Conservation (phyloP, 2,888 invertebrate genomes). For the Alentia gelatinosa region DNA sequence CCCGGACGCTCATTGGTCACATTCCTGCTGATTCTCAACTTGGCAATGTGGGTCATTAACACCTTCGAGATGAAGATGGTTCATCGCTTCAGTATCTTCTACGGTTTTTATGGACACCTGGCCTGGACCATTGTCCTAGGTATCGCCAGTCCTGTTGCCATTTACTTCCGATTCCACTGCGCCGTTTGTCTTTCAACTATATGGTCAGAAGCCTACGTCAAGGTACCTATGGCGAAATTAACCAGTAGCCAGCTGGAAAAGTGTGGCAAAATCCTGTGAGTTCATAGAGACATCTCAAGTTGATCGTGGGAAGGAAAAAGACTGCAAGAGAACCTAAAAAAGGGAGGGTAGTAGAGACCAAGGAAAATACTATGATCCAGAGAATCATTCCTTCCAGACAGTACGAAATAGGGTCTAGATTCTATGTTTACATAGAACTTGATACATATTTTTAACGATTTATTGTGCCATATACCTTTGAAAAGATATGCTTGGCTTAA, state of each 20-base stretch:
- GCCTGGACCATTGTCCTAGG: slow-evolving; percentile 85
- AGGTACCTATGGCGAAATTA: neutral
- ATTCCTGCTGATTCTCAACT: slow-evolving; percentile 83
- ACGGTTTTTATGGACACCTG: slow-evolving; percentile 84
- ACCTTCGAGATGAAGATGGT: slow-evolving; percentile 78
- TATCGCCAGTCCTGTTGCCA: slow-evolving; percentile 84
- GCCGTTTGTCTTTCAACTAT: slow-evolving; percentile 78
- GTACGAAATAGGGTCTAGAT: too few relatives aligned
- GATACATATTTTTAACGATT: too few relatives aligned
- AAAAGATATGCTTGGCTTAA: too few relatives aligned
- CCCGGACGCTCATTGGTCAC: slow-evolving; percentile 79
- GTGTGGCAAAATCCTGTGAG: neutral
- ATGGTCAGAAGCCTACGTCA: slow-evolving; percentile 76
- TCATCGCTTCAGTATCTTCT: slow-evolving; percentile 84
- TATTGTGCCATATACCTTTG: too few relatives aligned
- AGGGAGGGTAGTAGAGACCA: too few relatives aligned
- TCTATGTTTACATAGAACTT: too few relatives aligned
- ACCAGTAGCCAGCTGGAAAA: neutral
- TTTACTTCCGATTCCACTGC: slow-evolving; percentile 79
- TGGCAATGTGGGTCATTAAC: slow-evolving; percentile 84
- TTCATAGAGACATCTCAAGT: neutral
- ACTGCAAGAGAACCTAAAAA: too few relatives aligned
- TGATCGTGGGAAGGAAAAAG: too few relatives aligned
- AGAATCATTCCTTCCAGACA: too few relatives aligned
- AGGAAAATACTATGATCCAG: too few relatives aligned